These are phyloP conservation scores for Siniperca chuatsi DNA, from an alignment of 2,113 vertebrate species.

Conservation along the genomic window DNA sequence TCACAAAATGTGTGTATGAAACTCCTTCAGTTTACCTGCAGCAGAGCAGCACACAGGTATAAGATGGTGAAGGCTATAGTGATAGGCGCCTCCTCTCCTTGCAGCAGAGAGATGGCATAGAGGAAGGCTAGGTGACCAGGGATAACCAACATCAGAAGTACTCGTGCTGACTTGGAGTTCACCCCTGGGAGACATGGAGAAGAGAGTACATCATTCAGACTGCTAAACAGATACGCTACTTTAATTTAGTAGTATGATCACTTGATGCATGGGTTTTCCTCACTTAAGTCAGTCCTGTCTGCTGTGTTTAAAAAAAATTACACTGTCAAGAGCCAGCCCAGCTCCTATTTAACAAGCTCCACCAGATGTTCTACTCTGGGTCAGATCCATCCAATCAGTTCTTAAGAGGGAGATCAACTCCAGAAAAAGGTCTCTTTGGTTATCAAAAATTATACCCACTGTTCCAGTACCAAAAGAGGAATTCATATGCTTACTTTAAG, in stretches of 20 bases:
- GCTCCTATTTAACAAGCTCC: not conserved
- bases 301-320: not conserved
- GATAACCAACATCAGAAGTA: slow-evolving; percentile 91
- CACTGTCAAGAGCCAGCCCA: not conserved
- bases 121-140: slow-evolving; percentile 95
- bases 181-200: slow-evolving; percentile 82
- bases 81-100: slow-evolving; percentile 86
- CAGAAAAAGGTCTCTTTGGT: not conserved
- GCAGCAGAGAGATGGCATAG: slow-evolving; percentile 89
- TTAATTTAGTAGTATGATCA: not conserved
- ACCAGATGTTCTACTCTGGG: not conserved
- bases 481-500: not conserved
- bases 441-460: not conserved
- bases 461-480: not conserved
- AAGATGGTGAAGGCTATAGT: slow-evolving; percentile 86
- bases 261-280: not conserved
- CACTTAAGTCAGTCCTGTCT: not conserved
- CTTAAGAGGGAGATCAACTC: not conserved
- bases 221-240: not conserved
- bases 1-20: no score
- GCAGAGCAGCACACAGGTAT: slow-evolving; percentile 90
- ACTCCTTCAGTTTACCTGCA: slow-evolving; percentile 87
- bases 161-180: slow-evolving; percentile 92
- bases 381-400: not conserved
- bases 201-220: not conserved